Evolutionary conservation across 2,113 vertebrate genomes (phyloP).

Genomic region (Crypturellus undulatus): DNA sequence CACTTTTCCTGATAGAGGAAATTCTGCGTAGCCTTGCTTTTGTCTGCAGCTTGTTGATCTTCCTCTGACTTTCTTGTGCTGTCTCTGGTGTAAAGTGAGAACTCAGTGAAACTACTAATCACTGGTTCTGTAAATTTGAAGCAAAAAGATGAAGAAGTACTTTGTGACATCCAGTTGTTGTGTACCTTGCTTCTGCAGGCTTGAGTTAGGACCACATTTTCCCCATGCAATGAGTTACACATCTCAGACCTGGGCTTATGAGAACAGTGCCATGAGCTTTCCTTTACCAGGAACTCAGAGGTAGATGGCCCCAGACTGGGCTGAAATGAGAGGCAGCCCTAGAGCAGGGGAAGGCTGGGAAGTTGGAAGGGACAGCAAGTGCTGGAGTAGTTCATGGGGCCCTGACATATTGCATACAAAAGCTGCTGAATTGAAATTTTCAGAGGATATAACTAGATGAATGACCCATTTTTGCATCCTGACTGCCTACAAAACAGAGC

Average conservation of each 20-base stretch:
- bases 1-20: not conserved
- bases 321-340: not conserved
- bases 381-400: not conserved
- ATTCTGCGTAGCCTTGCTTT: not conserved
- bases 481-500: not conserved
- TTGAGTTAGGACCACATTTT: not conserved
- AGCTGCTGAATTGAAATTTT: not conserved
- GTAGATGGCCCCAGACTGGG: not conserved
- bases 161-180: not conserved
- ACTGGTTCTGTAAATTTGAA: not conserved
- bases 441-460: not conserved
- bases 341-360: not conserved
- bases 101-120: not conserved
- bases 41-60: not conserved
- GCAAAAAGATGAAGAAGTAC: not conserved
- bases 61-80: not conserved
- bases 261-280: not conserved
- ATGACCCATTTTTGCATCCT: not conserved
- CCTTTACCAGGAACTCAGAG: no score
- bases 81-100: not conserved
- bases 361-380: not conserved
- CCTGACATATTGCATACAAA: not conserved
- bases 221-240: not conserved
- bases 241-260: not conserved
- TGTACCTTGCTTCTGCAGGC: not conserved